Evolutionary conservation across 2,888 invertebrate species (phyloP), one percentile per base, ranked within the genome.

Genomic region (Gymnosoma rotundatum): DNA sequence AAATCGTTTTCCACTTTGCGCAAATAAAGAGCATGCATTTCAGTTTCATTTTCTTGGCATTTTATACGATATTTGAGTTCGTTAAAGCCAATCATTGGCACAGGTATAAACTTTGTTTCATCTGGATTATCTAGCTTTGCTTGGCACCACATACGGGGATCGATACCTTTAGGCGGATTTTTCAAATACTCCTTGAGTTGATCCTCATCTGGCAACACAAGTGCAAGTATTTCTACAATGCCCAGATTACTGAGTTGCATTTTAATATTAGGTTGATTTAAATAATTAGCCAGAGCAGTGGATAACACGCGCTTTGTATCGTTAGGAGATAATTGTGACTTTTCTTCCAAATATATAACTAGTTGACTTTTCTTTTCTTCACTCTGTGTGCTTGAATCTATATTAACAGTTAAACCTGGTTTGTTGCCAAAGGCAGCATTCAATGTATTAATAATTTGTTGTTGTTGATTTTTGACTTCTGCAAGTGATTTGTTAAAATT

Each of bases 41-140:
- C 94, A 0, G 97, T 97, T 93, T 97, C 96, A 88, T 96, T 95
- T 88, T 97, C 95, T 89, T 98, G 98, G 88, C 96, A 96, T 85
- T 96, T 95, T 74, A 97, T 94, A 16, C 99, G 94, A 92, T 96
- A 95, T 90, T 96, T 96, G 9, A 94, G 93, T 91, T 96, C 96
- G 48, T 94, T 93, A 90, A 99, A 98, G 0, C 99, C 99, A 86
- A 98, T 95, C 92, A 99, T 96, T 0, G 98, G 98, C 14, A 98
- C 97, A 0, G 99, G 99, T 89, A 99, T 96, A 88, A 98, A 96
- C 88, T 95, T 95, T 48, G 94, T 95, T 0, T 97, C 95, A 92
- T 99, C 97, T 0, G 99, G 99, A 93, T 99, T 99, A 90, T 99
- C 98, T 38, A 96, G 93, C 89, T 98, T 98, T 0, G 99, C 99